Evolutionary conservation across 2,797 vertebrate genomes (phyloP).

Genomic region (Ibycter americanus): DNA sequence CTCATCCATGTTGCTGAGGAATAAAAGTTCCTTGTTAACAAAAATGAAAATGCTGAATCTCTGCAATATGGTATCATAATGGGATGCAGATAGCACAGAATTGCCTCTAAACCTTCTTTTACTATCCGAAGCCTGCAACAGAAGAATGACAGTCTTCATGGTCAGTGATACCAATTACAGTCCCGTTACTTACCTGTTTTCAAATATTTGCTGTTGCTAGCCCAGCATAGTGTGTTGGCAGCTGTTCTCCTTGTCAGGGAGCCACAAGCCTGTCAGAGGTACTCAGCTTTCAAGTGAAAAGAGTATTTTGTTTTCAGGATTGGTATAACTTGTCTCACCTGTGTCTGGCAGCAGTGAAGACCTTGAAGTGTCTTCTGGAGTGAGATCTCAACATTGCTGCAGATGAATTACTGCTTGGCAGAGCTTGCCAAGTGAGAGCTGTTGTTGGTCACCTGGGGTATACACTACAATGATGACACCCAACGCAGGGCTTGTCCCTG

Average conservation of each 20-base stretch:
- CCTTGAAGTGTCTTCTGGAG: neutral
- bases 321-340: neutral
- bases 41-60: neutral
- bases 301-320: neutral
- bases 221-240: neutral
- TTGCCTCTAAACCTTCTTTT: neutral
- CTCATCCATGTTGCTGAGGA: neutral
- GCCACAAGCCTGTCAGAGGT: neutral
- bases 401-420: too few relatives aligned
- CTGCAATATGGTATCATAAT: neutral
- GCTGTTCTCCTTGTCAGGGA: neutral
- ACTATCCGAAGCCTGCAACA: neutral
- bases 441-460: neutral
- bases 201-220: neutral
- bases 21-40: neutral
- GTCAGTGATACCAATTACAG: neutral
- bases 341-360: neutral
- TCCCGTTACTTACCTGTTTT: neutral
- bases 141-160: neutral
- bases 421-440: neutral
- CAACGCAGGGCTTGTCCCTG: neutral
- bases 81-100: neutral
- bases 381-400: neutral
- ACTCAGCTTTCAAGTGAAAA: neutral
- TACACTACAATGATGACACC: rapidly evolving